These are phyloP conservation scores for Drosophila macrothrix DNA, from an alignment of 2,888 invertebrate species.

Conservation along the genomic window DNA sequence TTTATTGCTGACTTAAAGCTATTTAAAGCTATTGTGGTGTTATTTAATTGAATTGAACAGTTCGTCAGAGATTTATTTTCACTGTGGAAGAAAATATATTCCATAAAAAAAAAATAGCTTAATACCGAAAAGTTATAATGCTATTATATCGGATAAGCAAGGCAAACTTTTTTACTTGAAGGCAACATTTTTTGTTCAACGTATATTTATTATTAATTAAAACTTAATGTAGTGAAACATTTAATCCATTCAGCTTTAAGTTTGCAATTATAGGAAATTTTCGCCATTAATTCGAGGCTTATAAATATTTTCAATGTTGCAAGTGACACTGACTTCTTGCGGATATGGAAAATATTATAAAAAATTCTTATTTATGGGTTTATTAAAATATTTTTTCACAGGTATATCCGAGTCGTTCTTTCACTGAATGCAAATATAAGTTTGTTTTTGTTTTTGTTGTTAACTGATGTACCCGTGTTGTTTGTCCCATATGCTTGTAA, in stretches of 20 bases:
- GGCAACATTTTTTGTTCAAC: not conserved
- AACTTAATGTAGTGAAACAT: not conserved
- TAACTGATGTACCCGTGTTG: constrained; percentile 14
- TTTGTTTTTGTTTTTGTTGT: constrained; percentile 8
- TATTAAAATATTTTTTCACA: not conserved
- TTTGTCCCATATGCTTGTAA: constrained; percentile 54
- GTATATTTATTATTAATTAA: constrained; percentile 1
- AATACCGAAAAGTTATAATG: not conserved
- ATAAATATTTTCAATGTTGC: not conserved
- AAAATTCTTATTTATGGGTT: not conserved
- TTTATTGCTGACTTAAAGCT: not conserved
- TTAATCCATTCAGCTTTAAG: constrained; percentile 2
- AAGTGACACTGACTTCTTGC: not conserved
- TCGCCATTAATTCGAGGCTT: not conserved
- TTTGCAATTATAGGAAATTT: not conserved
- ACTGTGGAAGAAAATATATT: not conserved
- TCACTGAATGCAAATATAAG: not conserved
- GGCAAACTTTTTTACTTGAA: not conserved
- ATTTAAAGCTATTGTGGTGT: not conserved
- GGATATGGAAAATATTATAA: too few relatives aligned
- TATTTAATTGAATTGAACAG: not conserved
- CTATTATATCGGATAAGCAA: not conserved
- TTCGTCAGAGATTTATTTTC: not conserved
- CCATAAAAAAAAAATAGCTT: not conserved
- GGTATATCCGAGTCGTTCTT: constrained; percentile 5